Conservation (phyloP, 1,140 invertebrate genomes). For the Drosophila nasuta region DNA sequence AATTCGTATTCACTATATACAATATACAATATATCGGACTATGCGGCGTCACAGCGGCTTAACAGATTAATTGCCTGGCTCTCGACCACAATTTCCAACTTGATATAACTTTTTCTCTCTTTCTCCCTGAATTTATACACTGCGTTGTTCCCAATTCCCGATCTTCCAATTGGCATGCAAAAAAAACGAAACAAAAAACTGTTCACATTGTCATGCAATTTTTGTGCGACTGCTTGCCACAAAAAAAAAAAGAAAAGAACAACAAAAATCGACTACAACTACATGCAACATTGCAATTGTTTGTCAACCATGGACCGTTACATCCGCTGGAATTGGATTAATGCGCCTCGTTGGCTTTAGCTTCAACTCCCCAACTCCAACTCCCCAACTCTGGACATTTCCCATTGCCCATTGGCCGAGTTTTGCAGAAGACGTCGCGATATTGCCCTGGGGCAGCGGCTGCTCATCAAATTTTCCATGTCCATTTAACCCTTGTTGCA, state of each 20-base stretch:
- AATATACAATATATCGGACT: not conserved
- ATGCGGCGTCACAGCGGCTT: conserved; percentile 72
- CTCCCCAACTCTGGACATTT: conserved; percentile 5
- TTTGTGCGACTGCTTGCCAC: conserved; percentile 23
- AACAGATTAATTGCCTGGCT: conserved; percentile 71
- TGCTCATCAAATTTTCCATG: conserved; percentile 67
- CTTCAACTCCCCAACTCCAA: not conserved
- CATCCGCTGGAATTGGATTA: conserved; percentile 83
- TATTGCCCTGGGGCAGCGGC: conserved; percentile 2
- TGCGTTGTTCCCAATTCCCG: conserved; percentile 23
- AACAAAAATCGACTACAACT: conserved; percentile 3
- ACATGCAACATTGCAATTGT: conserved; percentile 76
- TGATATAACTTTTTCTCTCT: not conserved
- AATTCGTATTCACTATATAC: conserved; percentile 10
- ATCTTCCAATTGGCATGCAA: conserved; percentile 41
- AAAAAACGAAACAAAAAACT: conserved; percentile 4
- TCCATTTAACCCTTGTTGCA: conserved; percentile 70
- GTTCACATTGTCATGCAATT: conserved; percentile 46
- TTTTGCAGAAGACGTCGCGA: conserved; percentile 6
- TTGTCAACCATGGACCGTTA: conserved; percentile 82
- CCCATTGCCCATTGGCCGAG: conserved; percentile 8
- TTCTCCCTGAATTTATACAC: conserved; percentile 12
- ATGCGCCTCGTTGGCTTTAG: conserved; percentile 55
- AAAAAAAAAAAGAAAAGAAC: not conserved
- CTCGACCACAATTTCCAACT: conserved; percentile 33